Evolutionary conservation across 2,797 vertebrate genomes (phyloP), one percentile per base, ranked within the genome.

Genomic region (Cichlasoma orientale): DNA sequence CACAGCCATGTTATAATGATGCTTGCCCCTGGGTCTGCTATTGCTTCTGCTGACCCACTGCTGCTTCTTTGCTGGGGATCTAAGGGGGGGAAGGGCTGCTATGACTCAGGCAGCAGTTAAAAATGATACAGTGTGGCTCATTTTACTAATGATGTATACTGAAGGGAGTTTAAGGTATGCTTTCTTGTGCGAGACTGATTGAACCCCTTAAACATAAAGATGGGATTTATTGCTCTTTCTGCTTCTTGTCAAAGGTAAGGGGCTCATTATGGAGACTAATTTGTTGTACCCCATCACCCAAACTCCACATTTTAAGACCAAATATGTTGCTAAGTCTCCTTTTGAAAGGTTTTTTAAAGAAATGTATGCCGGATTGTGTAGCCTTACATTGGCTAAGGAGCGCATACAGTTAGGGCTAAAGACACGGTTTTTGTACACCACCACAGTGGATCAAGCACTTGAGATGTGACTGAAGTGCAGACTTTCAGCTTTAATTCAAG

Each of bases 1-100:
- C 82, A 86, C 79, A 80, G 79, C 80, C 61, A 74, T 90, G 88
- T 74, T 84, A 73, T 92, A 93, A 92, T 89, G 89, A 92, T 82
- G 83, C 61, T 72, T 72, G 88, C 90, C 82, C 75, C 77, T 77
- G 87, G 88, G 78, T 87, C 86, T 86, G 85, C 84, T 86, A 86
- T 80, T 87, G 81, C 80, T 79, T 78, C 84, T 90, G 86, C 83
- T 92, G 90, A 90, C 89, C 88, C 86, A 80, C 74, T 88, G 78
- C 82, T 78, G 78, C 74, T 75, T 72, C 80, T 76, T 84, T 74
- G 84, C 78, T 82, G 72, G 75, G 81, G 59, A 80, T 85, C 57
- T 7, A 68, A 68, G 76, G 70, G 87, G 87, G 78, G 84, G 89
- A 74, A 78, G 86, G 66, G 89, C 76, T 59, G 84, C 29, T 56